Evolutionary conservation across 1,140 invertebrate species (phyloP).

Genomic region (Hestina assimilis): DNA sequence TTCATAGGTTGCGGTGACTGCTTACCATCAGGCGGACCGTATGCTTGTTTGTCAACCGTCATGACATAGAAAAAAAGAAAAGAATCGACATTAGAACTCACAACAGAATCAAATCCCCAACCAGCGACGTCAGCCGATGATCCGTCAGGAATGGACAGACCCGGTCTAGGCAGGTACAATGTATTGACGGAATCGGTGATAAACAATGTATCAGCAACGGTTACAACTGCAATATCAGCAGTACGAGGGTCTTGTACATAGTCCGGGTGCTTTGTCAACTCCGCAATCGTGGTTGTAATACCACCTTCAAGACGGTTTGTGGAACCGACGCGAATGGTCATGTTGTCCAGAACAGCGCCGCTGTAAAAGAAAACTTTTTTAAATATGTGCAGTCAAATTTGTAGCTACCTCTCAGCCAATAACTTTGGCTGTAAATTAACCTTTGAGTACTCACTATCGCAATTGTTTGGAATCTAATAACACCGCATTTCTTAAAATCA

Average conservation of each 20-base stretch:
- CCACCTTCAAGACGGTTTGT: conserved; percentile 46
- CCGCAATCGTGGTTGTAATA: conserved; percentile 1
- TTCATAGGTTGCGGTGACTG: too few species aligned
- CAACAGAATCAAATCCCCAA: conserved; percentile 58
- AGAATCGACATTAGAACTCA: conserved; percentile 24
- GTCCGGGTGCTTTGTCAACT: conserved; percentile 39
- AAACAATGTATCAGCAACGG: conserved; percentile 28
- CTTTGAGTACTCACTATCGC: too few species aligned
- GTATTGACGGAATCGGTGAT: conserved; percentile 34
- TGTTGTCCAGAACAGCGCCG: conserved; percentile 36
- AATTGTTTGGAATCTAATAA: too few species aligned
- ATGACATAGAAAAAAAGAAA: neutral
- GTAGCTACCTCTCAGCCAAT: too few species aligned
- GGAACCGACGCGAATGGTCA: conserved; percentile 49
- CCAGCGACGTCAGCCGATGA: conserved; percentile 38
- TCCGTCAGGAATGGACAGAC: conserved; percentile 37
- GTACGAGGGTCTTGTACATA: conserved; percentile 36
- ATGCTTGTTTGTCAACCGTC: too few species aligned
- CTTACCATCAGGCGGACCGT: too few species aligned
- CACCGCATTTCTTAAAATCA: too few species aligned
- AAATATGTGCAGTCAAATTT: too few species aligned
- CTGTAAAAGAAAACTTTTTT: conserved; percentile 24
- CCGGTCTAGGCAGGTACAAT: conserved; percentile 42
- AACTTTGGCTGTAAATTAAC: too few species aligned
- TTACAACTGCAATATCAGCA: conserved; percentile 42